Evolutionary conservation across 2,888 invertebrate genomes (phyloP).

Genomic region (Drosophila picticornis): DNA sequence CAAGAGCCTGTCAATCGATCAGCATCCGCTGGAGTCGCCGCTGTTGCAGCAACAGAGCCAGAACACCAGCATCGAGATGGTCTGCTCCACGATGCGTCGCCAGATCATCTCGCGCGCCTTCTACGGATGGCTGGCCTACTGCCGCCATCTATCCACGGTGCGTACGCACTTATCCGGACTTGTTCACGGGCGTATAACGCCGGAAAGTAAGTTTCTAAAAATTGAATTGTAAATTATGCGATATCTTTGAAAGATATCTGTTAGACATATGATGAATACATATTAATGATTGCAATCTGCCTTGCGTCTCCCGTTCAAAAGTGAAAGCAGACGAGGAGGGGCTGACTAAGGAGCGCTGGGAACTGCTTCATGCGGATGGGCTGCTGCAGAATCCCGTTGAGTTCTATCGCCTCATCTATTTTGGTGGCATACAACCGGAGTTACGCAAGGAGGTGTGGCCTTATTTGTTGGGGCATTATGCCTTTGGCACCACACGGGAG

Average conservation of each 20-base stretch:
- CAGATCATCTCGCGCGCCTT: conserved; percentile 98
- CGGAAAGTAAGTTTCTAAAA: conserved; percentile 85
- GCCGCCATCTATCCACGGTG: conserved; percentile 96
- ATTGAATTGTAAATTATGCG: background rate
- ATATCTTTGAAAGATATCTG: background rate
- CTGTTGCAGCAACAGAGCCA: conserved; percentile 84
- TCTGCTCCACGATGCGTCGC: conserved; percentile 97
- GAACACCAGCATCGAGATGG: conserved; percentile 89
- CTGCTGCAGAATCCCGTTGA: conserved; percentile 89
- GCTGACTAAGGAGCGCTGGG: conserved; percentile 92
- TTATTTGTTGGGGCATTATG: conserved; percentile 93
- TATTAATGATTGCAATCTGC: background rate
- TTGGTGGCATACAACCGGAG: conserved; percentile 93
- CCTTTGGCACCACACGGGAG: conserved; percentile 89
- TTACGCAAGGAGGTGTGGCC: conserved; percentile 94
- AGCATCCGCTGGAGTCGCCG: conserved; percentile 81
- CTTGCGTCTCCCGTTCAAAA: conserved; percentile 47
- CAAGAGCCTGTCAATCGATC: conserved; percentile 86
- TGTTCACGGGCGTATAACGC: conserved; percentile 91
- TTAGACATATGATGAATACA: conserved; percentile 12
- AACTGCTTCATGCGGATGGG: conserved; percentile 88
- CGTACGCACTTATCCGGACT: conserved; percentile 96
- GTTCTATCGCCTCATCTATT: conserved; percentile 93
- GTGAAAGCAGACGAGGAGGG: conserved; percentile 89
- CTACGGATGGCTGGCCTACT: conserved; percentile 98